Percentiles rank a stretch among this genome's conserved stretches.
Conservation (phyloP, 2,113 vertebrate genomes). For the Gymnobelideus leadbeateri region DNA sequence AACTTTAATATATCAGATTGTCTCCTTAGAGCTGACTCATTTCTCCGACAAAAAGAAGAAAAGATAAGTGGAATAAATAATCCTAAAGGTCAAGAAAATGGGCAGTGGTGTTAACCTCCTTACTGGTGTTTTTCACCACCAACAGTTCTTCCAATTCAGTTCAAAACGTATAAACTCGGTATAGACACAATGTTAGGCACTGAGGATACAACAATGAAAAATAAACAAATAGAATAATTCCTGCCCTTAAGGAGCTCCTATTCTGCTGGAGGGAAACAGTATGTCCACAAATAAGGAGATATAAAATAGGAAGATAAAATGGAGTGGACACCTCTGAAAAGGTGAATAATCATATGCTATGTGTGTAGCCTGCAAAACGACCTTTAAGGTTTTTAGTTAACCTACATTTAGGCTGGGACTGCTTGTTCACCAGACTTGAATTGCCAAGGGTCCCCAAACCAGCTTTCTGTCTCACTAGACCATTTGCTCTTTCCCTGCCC, state of each 20-base stretch:
- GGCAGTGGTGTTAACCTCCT: background rate
- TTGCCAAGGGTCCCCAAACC: background rate
- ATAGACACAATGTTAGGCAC: background rate
- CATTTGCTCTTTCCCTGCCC: background rate
- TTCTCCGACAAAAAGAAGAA: background rate
- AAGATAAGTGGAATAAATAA: background rate
- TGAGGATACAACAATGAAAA: background rate
- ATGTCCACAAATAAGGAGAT: background rate
- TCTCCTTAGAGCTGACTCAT: background rate
- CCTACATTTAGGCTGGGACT: background rate
- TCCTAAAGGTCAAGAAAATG: background rate
- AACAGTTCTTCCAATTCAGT: background rate
- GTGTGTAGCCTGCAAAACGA: background rate
- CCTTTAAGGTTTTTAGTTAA: background rate
- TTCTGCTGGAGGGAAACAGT: background rate
- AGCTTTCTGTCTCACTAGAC: background rate
- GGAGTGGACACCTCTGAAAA: background rate
- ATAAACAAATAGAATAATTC: background rate
- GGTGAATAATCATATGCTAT: background rate
- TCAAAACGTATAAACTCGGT: background rate
- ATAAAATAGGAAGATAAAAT: background rate
- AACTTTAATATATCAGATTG: background rate
- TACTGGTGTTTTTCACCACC: background rate
- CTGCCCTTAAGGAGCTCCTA: background rate
- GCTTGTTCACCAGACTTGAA: background rate